These are phyloP conservation scores for Scaptomyza caliginosa DNA, from an alignment of 2,888 invertebrate genomes.

Conservation along the genomic window DNA sequence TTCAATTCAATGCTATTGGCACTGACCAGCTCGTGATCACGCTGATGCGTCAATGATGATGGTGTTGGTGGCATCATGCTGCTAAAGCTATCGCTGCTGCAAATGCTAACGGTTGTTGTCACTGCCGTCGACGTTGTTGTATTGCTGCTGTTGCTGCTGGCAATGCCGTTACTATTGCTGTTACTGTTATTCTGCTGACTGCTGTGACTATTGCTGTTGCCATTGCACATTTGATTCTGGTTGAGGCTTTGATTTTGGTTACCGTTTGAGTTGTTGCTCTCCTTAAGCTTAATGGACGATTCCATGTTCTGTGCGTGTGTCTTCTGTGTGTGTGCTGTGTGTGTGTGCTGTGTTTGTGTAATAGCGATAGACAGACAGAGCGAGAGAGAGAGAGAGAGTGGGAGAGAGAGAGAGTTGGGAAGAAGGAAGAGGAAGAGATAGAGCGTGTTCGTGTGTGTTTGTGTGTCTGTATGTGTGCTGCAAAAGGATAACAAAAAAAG, in stretches of 20 bases:
- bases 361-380: neutral
- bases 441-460: neutral
- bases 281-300: constrained; percentile 78
- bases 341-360: constrained; percentile 16
- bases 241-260: constrained; percentile 40
- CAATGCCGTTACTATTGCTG: constrained; percentile 73
- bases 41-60: constrained; percentile 25
- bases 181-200: constrained; percentile 56
- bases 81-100: constrained; percentile 82
- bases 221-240: constrained; percentile 41
- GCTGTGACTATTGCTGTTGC: constrained; percentile 53
- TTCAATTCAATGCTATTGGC: constrained; percentile 84
- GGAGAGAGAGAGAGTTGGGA: neutral
- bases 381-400: neutral
- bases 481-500: neutral
- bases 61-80: constrained; percentile 74
- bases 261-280: constrained; percentile 58
- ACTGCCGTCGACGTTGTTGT: constrained; percentile 58
- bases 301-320: constrained; percentile 57
- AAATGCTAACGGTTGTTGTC: constrained; percentile 69
- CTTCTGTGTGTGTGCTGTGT: constrained; percentile 3
- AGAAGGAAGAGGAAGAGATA: neutral
- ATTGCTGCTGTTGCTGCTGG: constrained; percentile 51
- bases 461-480: constrained; percentile 1
- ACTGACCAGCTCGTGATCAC: constrained; percentile 81